Evolutionary conservation across 2,113 vertebrate genomes (phyloP).

Genomic region (Actenoides lindsayi): DNA sequence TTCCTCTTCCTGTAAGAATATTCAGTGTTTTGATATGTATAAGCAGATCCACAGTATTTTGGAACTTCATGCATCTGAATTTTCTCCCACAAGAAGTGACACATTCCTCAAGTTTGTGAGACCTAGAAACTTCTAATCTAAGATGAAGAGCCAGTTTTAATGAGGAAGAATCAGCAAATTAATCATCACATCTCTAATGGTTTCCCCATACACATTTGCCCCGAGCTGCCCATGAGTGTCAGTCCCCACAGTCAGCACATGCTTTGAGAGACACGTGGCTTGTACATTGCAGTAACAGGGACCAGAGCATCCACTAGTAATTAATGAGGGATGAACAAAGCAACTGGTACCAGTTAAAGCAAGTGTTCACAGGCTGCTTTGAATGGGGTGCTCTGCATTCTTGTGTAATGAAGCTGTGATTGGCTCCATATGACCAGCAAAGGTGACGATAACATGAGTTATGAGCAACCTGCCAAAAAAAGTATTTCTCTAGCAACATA

Average conservation of each 20-base stretch:
- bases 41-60: neutral
- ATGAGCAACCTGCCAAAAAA: neutral
- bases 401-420: slow-evolving; percentile 35
- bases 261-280: neutral
- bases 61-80: neutral
- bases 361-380: neutral
- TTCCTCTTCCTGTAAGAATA: neutral
- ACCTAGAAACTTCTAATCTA: neutral
- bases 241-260: neutral
- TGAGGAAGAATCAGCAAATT: neutral
- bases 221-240: neutral
- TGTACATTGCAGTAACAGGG: neutral
- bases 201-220: neutral
- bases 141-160: neutral
- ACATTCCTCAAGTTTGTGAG: neutral
- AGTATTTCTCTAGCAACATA: slow-evolving; percentile 19
- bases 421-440: slow-evolving; percentile 55
- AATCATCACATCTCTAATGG: neutral
- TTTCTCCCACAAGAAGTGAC: neutral
- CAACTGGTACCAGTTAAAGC: slow-evolving; percentile 8
- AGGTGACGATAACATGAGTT: slow-evolving; percentile 67
- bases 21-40: neutral
- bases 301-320: neutral
- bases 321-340: neutral
- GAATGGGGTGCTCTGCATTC: slow-evolving; percentile 15